Base-by-base conservation (phyloP, 2,113 vertebrate species). In the Pyrgilauda ruficollis region DNA sequence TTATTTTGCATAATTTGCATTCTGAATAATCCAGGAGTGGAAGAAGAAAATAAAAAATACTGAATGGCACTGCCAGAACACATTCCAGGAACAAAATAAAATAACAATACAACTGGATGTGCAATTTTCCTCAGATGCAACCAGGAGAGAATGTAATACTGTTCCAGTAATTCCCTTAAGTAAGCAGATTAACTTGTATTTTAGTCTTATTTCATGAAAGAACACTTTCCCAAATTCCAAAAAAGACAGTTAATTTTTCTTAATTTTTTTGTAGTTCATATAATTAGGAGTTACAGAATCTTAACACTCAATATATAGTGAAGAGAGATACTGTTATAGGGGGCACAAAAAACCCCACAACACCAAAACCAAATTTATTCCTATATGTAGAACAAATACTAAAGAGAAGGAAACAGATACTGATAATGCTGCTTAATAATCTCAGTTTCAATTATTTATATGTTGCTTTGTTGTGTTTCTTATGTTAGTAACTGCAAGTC, bases 1-100 rank as follows among this genome's bases (percentile, higher is more conserved):
- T 28, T 81, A 61, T 87, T 95, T 80, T 93, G 17, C 19, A 62
- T 93, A 81, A 91, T 94, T 94, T 81, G 43, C 79, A 82, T 89
- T 84, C 35, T 83, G 33, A 74, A 30, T 72, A 75, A 58, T 58
- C 52, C 43, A 91, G 35, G 24, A 90, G 33, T 20, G 19, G 49
- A 84, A 87, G 20, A 30, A 62, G 19, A 87, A 95, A 46, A 41
- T 1, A 81, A 37, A 39, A 17, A 49, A 84, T 63, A 63, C 7
- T 75, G 53, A 75, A 64, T 75, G 7, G 4, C 22, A 91, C 39
- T 35, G 15, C 9, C 43, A 73, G 64, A 39, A 83, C 7, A 66
- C 30, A 84, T 41, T 73, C 26, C 20, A 84, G 53, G 53, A 24
- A 35, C 33, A 69, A 87, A 94, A 69, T 33, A n/a, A 55, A 94